These are phyloP conservation scores for Diplosoma virens DNA, from an alignment of 23 tunicate genomes.

Conservation along the genomic window DNA sequence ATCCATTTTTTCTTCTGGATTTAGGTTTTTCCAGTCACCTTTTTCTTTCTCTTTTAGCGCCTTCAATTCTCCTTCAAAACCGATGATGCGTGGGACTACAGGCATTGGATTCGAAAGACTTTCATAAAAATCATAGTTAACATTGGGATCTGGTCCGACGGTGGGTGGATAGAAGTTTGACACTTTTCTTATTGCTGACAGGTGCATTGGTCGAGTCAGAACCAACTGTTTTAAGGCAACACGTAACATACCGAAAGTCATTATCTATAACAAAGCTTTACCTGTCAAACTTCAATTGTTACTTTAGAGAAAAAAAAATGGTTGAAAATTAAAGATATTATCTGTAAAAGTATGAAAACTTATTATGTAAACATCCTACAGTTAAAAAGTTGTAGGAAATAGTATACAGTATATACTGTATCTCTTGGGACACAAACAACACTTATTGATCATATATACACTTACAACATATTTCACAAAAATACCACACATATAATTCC, in stretches of 20 bases:
- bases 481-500: too few species aligned
- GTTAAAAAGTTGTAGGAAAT: too few species aligned
- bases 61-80: slow-evolving; percentile 55
- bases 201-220: background rate
- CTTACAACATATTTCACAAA: too few species aligned
- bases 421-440: too few species aligned
- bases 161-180: slow-evolving; percentile 1
- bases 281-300: too few species aligned
- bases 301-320: too few species aligned
- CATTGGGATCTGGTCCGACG: slow-evolving; percentile 52
- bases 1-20: slow-evolving; percentile 75
- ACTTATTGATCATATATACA: too few species aligned
- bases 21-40: slow-evolving; percentile 72
- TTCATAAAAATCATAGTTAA: slow-evolving; percentile 59
- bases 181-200: background rate
- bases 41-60: slow-evolving; percentile 75
- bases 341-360: too few species aligned
- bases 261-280: too few species aligned
- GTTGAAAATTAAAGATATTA: too few species aligned
- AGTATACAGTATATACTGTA: too few species aligned
- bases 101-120: slow-evolving; percentile 68
- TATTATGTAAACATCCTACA: too few species aligned
- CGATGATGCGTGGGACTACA: slow-evolving; percentile 44
- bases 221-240: slow-evolving; percentile 6
- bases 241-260: slow-evolving; percentile 41